Evolutionary conservation across 2,113 vertebrate species (phyloP).

Genomic region (Raphicerus campestris): DNA sequence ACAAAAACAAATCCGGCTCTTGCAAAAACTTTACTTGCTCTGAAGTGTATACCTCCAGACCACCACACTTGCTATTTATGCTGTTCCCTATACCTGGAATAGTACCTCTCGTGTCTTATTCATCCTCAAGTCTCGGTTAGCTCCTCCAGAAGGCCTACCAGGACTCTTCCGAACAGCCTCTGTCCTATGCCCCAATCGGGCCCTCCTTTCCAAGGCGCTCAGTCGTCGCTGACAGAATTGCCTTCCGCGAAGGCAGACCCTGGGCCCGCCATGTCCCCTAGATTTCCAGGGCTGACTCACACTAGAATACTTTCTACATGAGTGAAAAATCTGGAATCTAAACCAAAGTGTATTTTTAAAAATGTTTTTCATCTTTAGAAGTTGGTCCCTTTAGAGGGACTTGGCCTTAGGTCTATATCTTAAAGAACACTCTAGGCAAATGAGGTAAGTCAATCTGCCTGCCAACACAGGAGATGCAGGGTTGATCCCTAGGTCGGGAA

Average conservation of each 20-base stretch:
- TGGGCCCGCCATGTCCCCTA: not conserved
- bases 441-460: not conserved
- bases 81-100: not conserved
- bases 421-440: not conserved
- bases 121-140: not conserved
- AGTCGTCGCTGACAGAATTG: not conserved
- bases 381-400: not conserved
- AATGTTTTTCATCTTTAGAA: not conserved
- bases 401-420: not conserved
- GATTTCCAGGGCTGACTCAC: not conserved
- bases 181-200: no score
- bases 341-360: not conserved
- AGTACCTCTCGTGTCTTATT: not conserved
- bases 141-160: not conserved
- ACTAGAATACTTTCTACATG: not conserved
- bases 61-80: not conserved
- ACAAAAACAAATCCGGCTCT: constrained; percentile 1
- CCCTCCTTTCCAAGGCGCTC: not conserved
- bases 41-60: not conserved
- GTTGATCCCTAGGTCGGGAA: not conserved
- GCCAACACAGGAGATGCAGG: not conserved
- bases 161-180: not conserved
- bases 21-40: not conserved
- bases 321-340: not conserved
- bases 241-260: not conserved